A percentile compares a stretch with the other conserved stretches of the same genome.
These are phyloP conservation scores for Charanyca ferruginea DNA, from an alignment of 2,888 invertebrate genomes.

Conservation along the genomic window DNA sequence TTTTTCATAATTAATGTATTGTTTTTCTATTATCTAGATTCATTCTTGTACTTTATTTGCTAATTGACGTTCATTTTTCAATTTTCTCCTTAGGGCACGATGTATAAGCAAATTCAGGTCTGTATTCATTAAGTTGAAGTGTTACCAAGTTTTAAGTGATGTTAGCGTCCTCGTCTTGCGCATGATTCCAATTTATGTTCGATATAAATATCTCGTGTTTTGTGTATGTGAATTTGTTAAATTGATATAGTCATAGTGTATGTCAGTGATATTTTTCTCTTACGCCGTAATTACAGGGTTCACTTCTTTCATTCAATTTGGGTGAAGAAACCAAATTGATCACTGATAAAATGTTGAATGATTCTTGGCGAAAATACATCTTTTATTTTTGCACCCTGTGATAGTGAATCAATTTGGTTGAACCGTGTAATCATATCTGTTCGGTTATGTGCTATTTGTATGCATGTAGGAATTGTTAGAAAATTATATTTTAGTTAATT, in stretches of 20 bases:
- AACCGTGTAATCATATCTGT: slow-evolving; percentile 39
- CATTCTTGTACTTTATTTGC: slow-evolving; percentile 53
- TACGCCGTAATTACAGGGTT: slow-evolving; percentile 37
- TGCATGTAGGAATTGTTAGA: slow-evolving; percentile 57
- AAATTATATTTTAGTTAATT: slow-evolving; percentile 15
- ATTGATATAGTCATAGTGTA: slow-evolving; percentile 50
- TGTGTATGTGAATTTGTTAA: slow-evolving; percentile 65
- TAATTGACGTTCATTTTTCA: slow-evolving; percentile 74
- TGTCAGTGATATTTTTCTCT: slow-evolving; percentile 39
- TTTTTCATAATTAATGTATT: background rate
- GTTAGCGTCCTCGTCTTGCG: slow-evolving; percentile 79
- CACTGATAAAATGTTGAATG: background rate
- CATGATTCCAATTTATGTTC: slow-evolving; percentile 74
- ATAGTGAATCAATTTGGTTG: slow-evolving; percentile 18
- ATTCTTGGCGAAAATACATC: background rate
- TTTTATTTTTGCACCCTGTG: background rate
- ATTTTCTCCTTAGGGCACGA: slow-evolving; percentile 90
- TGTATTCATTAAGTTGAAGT: slow-evolving; percentile 81
- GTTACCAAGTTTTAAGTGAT: slow-evolving; percentile 79
- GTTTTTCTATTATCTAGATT: slow-evolving; percentile 25
- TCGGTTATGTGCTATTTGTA: slow-evolving; percentile 31
- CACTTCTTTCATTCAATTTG: slow-evolving; percentile 10
- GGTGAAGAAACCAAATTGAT: background rate
- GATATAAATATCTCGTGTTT: slow-evolving; percentile 55
- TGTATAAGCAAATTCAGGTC: slow-evolving; percentile 91